Base-by-base conservation (phyloP, 2,888 invertebrate species). In the Elegia similella region DNA sequence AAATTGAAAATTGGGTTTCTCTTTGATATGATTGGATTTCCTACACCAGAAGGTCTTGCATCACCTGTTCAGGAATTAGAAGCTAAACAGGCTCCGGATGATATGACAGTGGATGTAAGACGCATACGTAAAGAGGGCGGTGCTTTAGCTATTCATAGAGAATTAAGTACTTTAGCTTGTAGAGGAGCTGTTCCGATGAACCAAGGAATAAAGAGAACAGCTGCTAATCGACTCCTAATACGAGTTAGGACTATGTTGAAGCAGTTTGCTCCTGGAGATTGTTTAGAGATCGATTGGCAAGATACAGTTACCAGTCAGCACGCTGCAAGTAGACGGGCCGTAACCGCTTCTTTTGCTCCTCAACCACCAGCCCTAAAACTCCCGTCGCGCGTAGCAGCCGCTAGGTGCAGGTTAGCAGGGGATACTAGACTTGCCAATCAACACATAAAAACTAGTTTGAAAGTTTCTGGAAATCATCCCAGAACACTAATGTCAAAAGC, bases 101-200 rank as follows among this genome's bases (percentile, higher is more conserved):
- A 86, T 62, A 55, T 68, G 42, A 42, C 58, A 1, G 63, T 89
- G 42, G 89, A 88, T 65, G 82, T 80, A 0, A 73, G 70, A 52
- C 73, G 73, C 50, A 81, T 91, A 59, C 76, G 85, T 53, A 82
- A 76, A 64, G 88, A 88, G 68, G 75, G 75, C 52, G 88, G 86
- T 6, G 90, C 91, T 46, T 72, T 89, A 48, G 78, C 82, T 15
- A 84, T 90, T n/a, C 91, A 91, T 60, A 82, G 80, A 60, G 91
- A 90, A 70, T 64, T 91, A 46, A 80, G 84, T 63, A 65, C 64
- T 8, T 72, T 90, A 56, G 75, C 88, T 48, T 83, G 82, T 61
- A 78, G 73, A 63, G 83, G 83, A 13, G 64, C 72, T 32, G 71
- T 86, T 7, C 78, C 82, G 42, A 88, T 86, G 84, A 84, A 81